These are phyloP conservation scores for Diploptera punctata DNA, from an alignment of 2,888 invertebrate species.

Conservation along the genomic window DNA sequence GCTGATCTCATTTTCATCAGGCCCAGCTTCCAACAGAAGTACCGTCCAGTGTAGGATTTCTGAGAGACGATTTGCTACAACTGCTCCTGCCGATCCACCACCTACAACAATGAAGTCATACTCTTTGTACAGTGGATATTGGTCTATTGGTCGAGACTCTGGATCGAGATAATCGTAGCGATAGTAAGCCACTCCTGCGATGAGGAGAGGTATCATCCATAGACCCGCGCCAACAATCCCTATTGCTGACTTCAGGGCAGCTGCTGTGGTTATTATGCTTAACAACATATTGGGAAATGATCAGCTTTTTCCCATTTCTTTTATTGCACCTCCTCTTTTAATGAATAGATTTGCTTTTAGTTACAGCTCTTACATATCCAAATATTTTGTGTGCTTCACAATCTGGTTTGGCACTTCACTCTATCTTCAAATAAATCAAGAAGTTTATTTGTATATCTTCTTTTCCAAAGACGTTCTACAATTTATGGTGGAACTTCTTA, in stretches of 20 bases:
- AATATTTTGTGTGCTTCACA: no score
- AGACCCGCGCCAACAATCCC: conserved; percentile 59
- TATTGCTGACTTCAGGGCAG: conserved; percentile 43
- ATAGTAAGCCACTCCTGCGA: conserved; percentile 82
- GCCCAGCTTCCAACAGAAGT: conserved; percentile 82
- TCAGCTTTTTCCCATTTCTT: no score
- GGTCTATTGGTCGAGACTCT: conserved; percentile 76
- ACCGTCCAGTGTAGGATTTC: conserved; percentile 78
- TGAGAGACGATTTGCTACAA: conserved; percentile 81
- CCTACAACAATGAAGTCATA: conserved; percentile 88
- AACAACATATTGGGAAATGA: conserved; percentile 42
- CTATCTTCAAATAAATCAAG: no score
- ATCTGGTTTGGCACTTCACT: no score
- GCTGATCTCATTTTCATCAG: conserved; percentile 86
- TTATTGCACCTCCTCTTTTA: no score
- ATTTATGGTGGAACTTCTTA: no score
- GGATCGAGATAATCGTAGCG: conserved; percentile 83
- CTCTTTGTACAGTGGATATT: conserved; percentile 69
- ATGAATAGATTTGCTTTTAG: no score
- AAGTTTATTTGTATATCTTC: no score
- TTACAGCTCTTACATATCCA: no score
- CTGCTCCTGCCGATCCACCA: conserved; percentile 90
- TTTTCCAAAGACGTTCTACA: no score
- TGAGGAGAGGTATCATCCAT: conserved; percentile 83
- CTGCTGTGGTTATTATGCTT: conserved; percentile 43